Conservation (phyloP, 2,888 invertebrate species). For the Hypselothyrea guttata region DNA sequence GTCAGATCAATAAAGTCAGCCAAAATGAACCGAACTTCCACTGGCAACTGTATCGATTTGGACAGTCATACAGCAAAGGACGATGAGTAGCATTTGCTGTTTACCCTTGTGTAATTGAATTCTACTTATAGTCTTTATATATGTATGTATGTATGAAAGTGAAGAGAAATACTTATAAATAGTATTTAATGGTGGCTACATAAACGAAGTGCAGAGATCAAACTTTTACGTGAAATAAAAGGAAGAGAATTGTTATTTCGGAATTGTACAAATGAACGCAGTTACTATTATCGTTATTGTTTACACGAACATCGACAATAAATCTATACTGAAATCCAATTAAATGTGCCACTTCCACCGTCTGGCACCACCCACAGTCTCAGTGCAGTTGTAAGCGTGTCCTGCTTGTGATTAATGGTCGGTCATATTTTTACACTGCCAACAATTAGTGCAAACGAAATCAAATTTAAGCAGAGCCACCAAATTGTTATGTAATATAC, state of each 20-base stretch:
- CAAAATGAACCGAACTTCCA: neutral
- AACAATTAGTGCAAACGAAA: constrained; percentile 70
- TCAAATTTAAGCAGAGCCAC: constrained; percentile 62
- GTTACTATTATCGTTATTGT: constrained; percentile 62
- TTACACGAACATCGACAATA: constrained; percentile 60
- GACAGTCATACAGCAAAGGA: constrained; percentile 23
- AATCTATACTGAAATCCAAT: constrained; percentile 52
- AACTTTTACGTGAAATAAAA: neutral
- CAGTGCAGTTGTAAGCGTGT: constrained; percentile 15
- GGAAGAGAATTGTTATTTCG: neutral
- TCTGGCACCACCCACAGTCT: neutral
- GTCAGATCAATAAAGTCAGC: no score
- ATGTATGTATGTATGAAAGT: neutral
- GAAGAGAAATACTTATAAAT: no score
- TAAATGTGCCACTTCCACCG: constrained; percentile 19
- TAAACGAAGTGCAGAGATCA: constrained; percentile 22
- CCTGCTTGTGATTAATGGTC: constrained; percentile 62
- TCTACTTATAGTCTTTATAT: neutral
- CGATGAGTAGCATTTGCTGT: neutral
- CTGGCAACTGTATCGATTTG: constrained; percentile 1
- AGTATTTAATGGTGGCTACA: constrained; percentile 20
- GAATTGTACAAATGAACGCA: constrained; percentile 46
- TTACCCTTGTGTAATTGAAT: constrained; percentile 13
- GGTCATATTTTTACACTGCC: constrained; percentile 61
- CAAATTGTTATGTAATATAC: constrained; percentile 47